A percentile compares a stretch with the other conserved stretches of the same genome.
Conservation (phyloP, 2,888 invertebrate species). For the Portevinia maculata region DNA sequence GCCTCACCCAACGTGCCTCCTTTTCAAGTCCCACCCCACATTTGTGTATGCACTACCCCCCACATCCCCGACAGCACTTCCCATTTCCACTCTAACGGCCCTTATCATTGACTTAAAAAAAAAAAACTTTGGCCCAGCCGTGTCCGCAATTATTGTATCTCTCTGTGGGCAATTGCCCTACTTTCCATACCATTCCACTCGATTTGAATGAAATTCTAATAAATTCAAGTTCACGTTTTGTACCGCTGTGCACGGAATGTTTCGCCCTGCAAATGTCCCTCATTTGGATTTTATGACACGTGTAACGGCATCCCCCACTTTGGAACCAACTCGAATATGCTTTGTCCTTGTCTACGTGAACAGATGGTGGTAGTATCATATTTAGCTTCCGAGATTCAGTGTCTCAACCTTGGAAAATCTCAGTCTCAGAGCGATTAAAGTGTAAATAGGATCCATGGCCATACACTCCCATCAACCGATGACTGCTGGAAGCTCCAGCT, state of each 20-base stretch:
- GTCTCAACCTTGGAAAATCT: slow-evolving; percentile 52
- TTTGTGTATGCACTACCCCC: slow-evolving; percentile 8
- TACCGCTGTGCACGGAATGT: slow-evolving; percentile 57
- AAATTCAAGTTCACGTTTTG: slow-evolving; percentile 72
- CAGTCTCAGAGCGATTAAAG: slow-evolving; percentile 70
- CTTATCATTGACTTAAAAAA: slow-evolving; percentile 45
- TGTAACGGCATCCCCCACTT: slow-evolving; percentile 58
- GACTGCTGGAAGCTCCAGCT: not conserved
- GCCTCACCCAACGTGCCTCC: too few relatives aligned
- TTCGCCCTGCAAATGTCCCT: slow-evolving; percentile 58
- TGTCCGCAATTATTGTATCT: slow-evolving; percentile 34
- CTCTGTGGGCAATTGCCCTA: slow-evolving; percentile 65
- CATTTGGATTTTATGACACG: slow-evolving; percentile 72
- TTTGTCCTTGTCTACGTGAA: slow-evolving; percentile 47
- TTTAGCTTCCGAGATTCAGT: slow-evolving; percentile 39
- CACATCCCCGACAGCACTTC: not conserved
- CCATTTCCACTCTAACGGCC: slow-evolving; percentile 44
- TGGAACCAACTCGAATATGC: slow-evolving; percentile 53
- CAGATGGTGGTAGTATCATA: slow-evolving; percentile 57
- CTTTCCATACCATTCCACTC: slow-evolving; percentile 59
- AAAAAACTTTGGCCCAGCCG: slow-evolving; percentile 12
- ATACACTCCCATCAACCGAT: slow-evolving; percentile 7
- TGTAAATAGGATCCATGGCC: slow-evolving; percentile 62
- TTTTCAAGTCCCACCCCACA: not conserved
- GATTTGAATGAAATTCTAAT: slow-evolving; percentile 70